A percentile compares a stretch with the other conserved stretches of the same genome.
Evolutionary conservation across 2,888 invertebrate species (phyloP).

Genomic region (Leptogaster cylindrica): DNA sequence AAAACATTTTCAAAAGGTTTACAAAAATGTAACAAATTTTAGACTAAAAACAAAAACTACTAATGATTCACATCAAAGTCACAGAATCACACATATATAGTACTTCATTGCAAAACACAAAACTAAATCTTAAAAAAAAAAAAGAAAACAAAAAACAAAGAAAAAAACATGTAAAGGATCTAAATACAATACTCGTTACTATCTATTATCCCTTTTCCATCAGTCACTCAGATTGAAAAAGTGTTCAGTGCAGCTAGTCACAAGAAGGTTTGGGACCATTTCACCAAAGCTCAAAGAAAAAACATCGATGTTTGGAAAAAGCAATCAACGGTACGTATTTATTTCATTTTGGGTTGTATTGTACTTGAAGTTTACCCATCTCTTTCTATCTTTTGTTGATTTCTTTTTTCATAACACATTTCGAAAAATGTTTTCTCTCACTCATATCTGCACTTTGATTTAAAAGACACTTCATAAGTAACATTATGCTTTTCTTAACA

Average conservation of each 20-base stretch:
- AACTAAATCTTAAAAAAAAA: conserved; percentile 13
- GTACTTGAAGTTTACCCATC: conserved; percentile 16
- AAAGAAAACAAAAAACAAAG: conserved; percentile 44
- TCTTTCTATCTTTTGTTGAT: background rate
- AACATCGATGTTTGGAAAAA: conserved; percentile 98
- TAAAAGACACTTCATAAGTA: no score
- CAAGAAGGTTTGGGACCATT: conserved; percentile 99
- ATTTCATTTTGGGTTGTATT: conserved; percentile 16
- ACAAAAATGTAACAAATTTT: no score
- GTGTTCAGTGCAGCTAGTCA: conserved; percentile 94
- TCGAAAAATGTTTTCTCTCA: no score
- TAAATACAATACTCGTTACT: conserved; percentile 53
- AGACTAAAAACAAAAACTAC: no score
- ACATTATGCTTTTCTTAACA: no score
- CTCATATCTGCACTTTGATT: no score
- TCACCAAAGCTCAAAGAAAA: conserved; percentile 98
- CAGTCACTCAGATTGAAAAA: conserved; percentile 99
- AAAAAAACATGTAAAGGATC: conserved; percentile 42
- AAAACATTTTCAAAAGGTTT: no score
- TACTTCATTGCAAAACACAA: no score
- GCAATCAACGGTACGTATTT: conserved; percentile 85
- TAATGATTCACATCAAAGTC: no score
- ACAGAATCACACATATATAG: no score
- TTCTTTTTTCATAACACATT: no score
- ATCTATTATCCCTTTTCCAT: conserved; percentile 60